Conservation (phyloP, 2,113 vertebrate species). For the Nothobranchius furzeri region DNA sequence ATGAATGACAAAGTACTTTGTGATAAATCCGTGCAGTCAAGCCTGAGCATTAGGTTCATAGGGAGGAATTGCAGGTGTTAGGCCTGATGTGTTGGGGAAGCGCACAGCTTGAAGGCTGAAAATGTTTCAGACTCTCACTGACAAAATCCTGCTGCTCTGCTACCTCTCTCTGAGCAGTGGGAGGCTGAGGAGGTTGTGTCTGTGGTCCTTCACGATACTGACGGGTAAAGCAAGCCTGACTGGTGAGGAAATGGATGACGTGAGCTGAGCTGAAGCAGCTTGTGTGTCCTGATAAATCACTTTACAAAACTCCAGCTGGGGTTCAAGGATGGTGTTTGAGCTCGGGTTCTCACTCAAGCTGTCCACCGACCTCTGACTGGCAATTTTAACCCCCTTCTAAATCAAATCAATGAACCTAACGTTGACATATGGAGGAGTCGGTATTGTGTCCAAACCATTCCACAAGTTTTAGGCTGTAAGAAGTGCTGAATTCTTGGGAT, state of each 20-base stretch:
- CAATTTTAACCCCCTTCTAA: slow-evolving; percentile 8
- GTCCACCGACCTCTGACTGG: not conserved
- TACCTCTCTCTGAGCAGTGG: not conserved
- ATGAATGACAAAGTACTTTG: too few species aligned
- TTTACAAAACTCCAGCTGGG: not conserved
- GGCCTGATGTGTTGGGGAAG: not conserved
- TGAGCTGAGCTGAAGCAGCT: not conserved
- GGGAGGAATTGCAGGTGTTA: too few species aligned
- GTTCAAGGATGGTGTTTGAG: not conserved
- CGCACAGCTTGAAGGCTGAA: not conserved
- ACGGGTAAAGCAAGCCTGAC: not conserved
- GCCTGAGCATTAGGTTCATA: too few species aligned
- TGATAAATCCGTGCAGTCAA: too few species aligned
- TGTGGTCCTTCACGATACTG: not conserved
- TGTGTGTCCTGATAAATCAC: not conserved
- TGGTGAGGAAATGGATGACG: not conserved
- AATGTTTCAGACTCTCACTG: not conserved
- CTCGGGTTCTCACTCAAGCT: not conserved
- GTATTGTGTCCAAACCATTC: not conserved
- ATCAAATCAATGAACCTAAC: not conserved
- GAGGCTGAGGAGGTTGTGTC: not conserved
- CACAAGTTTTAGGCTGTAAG: slow-evolving; percentile 1
- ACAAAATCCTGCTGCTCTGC: not conserved
- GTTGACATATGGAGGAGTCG: not conserved
- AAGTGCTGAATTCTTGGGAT: not conserved